These are phyloP conservation scores for Hemicordylus capensis DNA, from an alignment of 2,113 vertebrate species.

Conservation along the genomic window DNA sequence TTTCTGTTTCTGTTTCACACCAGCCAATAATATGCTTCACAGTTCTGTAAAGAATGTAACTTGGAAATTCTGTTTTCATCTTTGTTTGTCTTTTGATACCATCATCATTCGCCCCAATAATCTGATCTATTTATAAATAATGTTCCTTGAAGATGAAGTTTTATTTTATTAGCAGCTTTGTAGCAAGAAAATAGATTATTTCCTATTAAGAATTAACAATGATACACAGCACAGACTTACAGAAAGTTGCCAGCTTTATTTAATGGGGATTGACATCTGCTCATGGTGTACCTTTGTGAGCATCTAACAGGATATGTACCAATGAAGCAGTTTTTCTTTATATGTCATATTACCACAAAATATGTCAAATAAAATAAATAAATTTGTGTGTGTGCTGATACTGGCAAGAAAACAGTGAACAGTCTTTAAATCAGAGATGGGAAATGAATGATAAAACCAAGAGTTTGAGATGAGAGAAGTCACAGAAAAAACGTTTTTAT, in stretches of 20 bases:
- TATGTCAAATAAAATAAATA: too few relatives aligned
- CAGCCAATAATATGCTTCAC: constrained; percentile 6
- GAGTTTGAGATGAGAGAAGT: too few relatives aligned
- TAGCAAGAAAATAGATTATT: not conserved
- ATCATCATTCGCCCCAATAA: not conserved
- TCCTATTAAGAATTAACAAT: constrained; percentile 18
- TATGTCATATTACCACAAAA: too few relatives aligned
- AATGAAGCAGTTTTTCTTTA: not conserved
- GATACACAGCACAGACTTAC: not conserved
- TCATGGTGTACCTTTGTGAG: not conserved
- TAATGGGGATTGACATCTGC: not conserved
- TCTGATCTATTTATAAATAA: not conserved
- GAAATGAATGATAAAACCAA: not conserved
- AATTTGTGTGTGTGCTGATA: not conserved
- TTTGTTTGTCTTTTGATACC: constrained; percentile 1
- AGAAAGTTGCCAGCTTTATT: constrained; percentile 15
- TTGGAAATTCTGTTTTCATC: not conserved
- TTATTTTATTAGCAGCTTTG: not conserved
- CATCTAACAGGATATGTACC: not conserved
- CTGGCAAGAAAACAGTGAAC: not conserved
- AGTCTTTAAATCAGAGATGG: not conserved
- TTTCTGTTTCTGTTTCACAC: not conserved
- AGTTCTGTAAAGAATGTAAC: not conserved
- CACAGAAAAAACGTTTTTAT: too few relatives aligned
- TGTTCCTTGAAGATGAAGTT: constrained; percentile 28